Evolutionary conservation across 2,888 invertebrate genomes (phyloP).

Genomic region (Chelonus formosanus): DNA sequence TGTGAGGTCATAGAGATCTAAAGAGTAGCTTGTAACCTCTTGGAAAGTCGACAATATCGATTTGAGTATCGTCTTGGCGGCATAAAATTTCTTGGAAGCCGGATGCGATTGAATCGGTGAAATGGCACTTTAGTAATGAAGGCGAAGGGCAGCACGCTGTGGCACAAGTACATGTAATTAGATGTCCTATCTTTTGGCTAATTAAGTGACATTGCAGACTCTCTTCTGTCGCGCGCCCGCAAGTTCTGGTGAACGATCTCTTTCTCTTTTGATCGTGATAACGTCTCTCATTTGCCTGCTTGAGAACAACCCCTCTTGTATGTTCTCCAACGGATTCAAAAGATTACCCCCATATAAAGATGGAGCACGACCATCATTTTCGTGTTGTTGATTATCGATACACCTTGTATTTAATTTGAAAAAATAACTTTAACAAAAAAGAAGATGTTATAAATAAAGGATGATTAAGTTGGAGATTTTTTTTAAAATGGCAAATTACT

Average conservation of each 20-base stretch:
- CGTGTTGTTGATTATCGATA: constrained; percentile 24
- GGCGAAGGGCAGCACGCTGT: constrained; percentile 18
- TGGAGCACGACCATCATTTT: constrained; percentile 24
- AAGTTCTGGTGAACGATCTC: constrained; percentile 16
- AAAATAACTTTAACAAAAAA: too few species aligned
- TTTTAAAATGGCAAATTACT: too few species aligned
- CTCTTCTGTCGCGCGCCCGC: constrained; percentile 29
- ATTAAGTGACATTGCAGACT: constrained; percentile 34
- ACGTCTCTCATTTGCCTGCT: constrained; percentile 21
- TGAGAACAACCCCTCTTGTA: constrained; percentile 14
- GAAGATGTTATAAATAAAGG: too few species aligned
- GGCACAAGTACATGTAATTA: constrained; percentile 34
- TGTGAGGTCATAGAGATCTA: constrained; percentile 19
- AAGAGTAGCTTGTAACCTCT: constrained; percentile 11
- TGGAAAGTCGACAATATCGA: constrained; percentile 27
- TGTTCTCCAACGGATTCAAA: constrained; percentile 5
- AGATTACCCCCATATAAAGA: constrained; percentile 5
- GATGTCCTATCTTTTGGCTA: constrained; percentile 40
- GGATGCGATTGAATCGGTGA: constrained; percentile 35
- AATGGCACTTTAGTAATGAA: constrained; percentile 35
- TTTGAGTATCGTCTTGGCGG: constrained; percentile 9
- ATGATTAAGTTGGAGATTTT: too few species aligned
- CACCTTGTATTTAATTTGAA: background rate
- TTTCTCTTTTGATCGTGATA: constrained; percentile 20
- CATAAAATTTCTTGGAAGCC: constrained; percentile 33